Base-by-base conservation (phyloP, 1,140 invertebrate genomes). In the Cherax quadricarinatus region DNA sequence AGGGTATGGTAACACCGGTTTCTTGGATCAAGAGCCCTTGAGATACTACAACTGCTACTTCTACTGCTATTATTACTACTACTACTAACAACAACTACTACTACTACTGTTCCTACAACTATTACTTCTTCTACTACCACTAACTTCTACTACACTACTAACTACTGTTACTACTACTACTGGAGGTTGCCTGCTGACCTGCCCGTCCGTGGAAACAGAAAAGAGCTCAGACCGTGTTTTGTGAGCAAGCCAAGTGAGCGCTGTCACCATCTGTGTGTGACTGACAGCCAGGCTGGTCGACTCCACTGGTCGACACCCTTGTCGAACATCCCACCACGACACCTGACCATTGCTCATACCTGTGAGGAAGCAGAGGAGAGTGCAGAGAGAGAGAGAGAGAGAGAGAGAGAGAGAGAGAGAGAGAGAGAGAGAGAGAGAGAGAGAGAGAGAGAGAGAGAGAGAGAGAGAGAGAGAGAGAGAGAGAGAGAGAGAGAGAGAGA, bases 151-250 rank as follows among this genome's bases (percentile, higher is more conserved):
- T n/a, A n/a, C n/a, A n/a, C n/a, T n/a, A n/a, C n/a, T n/a, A n/a
- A n/a, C n/a, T n/a, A n/a, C n/a, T n/a, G n/a, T n/a, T n/a, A n/a
- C 30, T 41, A 41, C 0, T 41, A 41, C 30, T 41, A 41, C 30
- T 41, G 30, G 30, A 41, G 30, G 53, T 57, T 14, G 53, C 9
- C 5, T 12, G 92, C 75, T 94, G 92, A 98, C 97, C 95, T 98
- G 97, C 21, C 98, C 98, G 95, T 99, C 98, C 78, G 97, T 97
- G 3, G 98, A 98, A 1, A 97, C 96, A 5, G 98, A 98, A 95
- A 99, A 98, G 94, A 98, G 98, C 95, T 98, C 98, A 0, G 97
- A 97, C 14, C 97, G 97, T n/a, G 97, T 97, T 95, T 98, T 98
- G 0, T 97, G 97, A 94, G 97, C 97, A 53, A 98, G 97, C 97